Base-by-base conservation (phyloP, 1,140 invertebrate genomes). In the Harlomillsia oculata region DNA sequence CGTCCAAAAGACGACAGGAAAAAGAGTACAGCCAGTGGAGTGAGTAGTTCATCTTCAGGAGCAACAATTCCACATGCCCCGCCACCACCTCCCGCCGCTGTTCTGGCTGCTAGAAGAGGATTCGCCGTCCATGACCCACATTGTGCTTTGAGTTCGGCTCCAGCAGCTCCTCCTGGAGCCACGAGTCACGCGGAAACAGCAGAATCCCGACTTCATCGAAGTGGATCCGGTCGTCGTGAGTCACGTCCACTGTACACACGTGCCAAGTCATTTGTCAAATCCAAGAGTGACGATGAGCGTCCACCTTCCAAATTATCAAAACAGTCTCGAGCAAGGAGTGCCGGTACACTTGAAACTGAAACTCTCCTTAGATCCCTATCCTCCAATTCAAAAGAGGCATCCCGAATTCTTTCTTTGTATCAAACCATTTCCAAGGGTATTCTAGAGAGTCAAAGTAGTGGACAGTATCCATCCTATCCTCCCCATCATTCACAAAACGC, bases 261-360 rank as follows among this genome's bases (percentile, higher is more conserved):
- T 21, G 64, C 60, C 29, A 65, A 65, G 49, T 60, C 60, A 30
- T 65, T 65, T 53, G 64, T 65, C 32, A 65, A 65, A 34, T 52
- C 45, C 8, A 65, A 65, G 48, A 65, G 58, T 58, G 57, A 60
- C 48, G 57, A 64, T 57, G 61, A 63, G 40, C 28, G 57, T 50
- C 64, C 64, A 9, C 60, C 60, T 8, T 55, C 54, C 20, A 65
- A 65, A 59, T 53, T 65, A 37, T 60, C 57, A 1, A 59, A 62
- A 45, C 52, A 65, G n/a, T 62, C 59, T 20, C 48, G 64, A 21
- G 64, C 64, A 39, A 49, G 64, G 26, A 62, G 60, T 60, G 58
- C 61, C 11, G 60, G 56, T 16, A 51, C 63, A 20, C 37, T 65
- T n/a, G 63, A 65, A 43, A 52, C 63, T 23, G 59, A 59, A 30